Base-by-base conservation (phyloP, 1,140 invertebrate genomes). In the Notospermus geniculatus region DNA sequence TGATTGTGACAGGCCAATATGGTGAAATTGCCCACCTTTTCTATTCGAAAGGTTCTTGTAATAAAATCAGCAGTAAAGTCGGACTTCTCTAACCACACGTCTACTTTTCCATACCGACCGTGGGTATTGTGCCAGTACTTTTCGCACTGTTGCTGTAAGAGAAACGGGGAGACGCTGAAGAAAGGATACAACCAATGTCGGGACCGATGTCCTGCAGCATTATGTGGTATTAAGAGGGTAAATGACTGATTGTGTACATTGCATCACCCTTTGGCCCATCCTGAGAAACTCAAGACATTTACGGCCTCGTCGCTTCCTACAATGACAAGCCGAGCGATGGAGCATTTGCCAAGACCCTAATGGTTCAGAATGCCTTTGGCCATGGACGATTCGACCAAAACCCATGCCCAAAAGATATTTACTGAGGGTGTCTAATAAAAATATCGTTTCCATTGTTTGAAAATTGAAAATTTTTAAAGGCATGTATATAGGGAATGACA, bases 111-210 rank as follows among this genome's bases (percentile, higher is more conserved):
- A 61, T 79, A 73, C n/a, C 63, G 65, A 11, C 71, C 72, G 57
- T 79, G 73, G 5, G 71, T 64, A 59, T 78, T 76, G 22, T 77
- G 75, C 78, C 78, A 80, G 65, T 80, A 80, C 58, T 80, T 80
- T 60, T 79, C 78, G 70, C 78, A 80, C 57, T 80, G 76, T 76
- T 78, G 77, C 78, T 80, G 68, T 27, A 66, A 54, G 41, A 54
- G 13, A 52, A 57, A 53, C 22, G 30, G 2, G 1, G 60, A 50
- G 25, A 61, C n/a, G n/a, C n/a, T n/a, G 50, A 25, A 30, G 0
- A 57, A 55, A 54, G 15, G 46, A 19, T 5, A 9, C 9, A 13
- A 23, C 22, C 19, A 60, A 2, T n/a, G 11, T n/a, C 11, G 11
- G n/a, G 11, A n/a, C n/a, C 11, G n/a, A 11, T 13, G n/a, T 13